These are phyloP conservation scores for Beris morrisii DNA, from an alignment of 2,888 invertebrate genomes.

Conservation along the genomic window DNA sequence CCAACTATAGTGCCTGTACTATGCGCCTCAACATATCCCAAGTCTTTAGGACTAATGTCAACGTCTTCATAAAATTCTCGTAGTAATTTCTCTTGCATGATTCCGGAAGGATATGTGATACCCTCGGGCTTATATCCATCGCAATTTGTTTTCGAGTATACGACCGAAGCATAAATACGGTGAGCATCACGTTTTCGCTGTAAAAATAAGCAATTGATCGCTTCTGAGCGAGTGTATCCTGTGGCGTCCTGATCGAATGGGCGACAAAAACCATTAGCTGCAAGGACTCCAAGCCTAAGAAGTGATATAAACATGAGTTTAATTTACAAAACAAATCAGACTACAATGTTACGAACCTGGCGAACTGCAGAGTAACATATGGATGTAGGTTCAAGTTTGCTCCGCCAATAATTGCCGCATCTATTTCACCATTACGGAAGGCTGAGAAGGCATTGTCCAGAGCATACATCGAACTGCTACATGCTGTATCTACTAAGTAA, in stretches of 20 bases:
- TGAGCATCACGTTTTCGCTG: slow-evolving; percentile 72
- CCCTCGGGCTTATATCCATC: slow-evolving; percentile 76
- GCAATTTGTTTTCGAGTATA: slow-evolving; percentile 79
- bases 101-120: slow-evolving; percentile 68
- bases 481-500: slow-evolving; percentile 87
- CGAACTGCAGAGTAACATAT: slow-evolving; percentile 85
- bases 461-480: slow-evolving; percentile 90
- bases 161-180: slow-evolving; percentile 67
- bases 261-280: slow-evolving; percentile 84
- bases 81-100: slow-evolving; percentile 64
- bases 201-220: slow-evolving; percentile 68
- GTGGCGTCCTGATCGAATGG: slow-evolving; percentile 84
- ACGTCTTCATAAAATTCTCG: slow-evolving; percentile 70
- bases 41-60: slow-evolving; percentile 66
- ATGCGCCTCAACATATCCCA: slow-evolving; percentile 86
- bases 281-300: slow-evolving; percentile 71
- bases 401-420: slow-evolving; percentile 87
- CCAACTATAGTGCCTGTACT: slow-evolving; percentile 82
- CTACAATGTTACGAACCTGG: slow-evolving; percentile 57
- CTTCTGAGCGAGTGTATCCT: slow-evolving; percentile 84
- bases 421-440: slow-evolving; percentile 78
- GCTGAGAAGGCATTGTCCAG: slow-evolving; percentile 79
- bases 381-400: slow-evolving; percentile 85
- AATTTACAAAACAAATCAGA: background rate
- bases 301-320: slow-evolving; percentile 6